phyloP scores from a whole-genome alignment of 2,113 vertebrate species.

The Nycticryphes semicollaris region DNA sequence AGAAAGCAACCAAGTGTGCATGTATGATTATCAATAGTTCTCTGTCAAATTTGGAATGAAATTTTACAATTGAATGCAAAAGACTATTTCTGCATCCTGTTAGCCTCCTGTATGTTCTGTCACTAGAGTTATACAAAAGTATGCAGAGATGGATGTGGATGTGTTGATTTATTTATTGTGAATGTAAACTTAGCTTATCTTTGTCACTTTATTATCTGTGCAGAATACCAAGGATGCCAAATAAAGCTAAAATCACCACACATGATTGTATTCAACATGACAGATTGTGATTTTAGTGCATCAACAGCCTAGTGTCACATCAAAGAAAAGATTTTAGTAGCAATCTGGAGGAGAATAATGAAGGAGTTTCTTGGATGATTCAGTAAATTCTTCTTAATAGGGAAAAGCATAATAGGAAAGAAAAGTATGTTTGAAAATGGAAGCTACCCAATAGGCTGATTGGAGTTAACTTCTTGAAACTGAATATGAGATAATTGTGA shows the following conservation, averaged over 20 bases:
- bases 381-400: not conserved
- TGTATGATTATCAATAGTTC: not conserved
- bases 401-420: not conserved
- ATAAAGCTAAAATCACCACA: not conserved
- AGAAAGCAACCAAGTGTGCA: not conserved
- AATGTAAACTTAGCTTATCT: not conserved
- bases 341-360: not conserved
- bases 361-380: constrained; percentile 1
- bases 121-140: not conserved
- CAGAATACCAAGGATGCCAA: not conserved
- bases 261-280: not conserved
- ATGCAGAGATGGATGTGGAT: not conserved
- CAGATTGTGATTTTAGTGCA: not conserved
- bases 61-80: not conserved
- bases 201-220: not conserved
- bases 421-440: not conserved
- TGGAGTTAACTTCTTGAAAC: not conserved
- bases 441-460: not conserved
- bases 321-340: not conserved
- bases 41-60: not conserved
- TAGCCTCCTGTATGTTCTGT: not conserved
- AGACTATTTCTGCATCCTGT: not conserved
- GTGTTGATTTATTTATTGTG: not conserved
- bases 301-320: not conserved
- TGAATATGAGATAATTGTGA: not conserved